Conservation (phyloP, 2,888 invertebrate genomes). For the Rhyacophila evoluta region DNA sequence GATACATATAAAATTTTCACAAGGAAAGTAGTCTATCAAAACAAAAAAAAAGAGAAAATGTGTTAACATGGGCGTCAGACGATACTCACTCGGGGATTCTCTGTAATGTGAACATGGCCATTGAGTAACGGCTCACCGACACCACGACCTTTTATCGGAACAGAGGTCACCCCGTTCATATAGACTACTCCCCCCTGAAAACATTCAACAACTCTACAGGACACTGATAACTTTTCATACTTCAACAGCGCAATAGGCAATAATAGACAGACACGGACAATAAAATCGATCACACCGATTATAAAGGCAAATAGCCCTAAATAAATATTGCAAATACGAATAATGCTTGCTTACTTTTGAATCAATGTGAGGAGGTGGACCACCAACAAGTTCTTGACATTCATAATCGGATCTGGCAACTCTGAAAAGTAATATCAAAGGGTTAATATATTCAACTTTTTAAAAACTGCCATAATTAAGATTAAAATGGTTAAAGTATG, state of each 20-base stretch:
- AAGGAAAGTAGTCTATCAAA: not conserved
- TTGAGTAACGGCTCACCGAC: slow-evolving; percentile 69
- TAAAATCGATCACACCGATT: no score
- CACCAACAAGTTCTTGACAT: slow-evolving; percentile 50
- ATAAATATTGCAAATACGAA: not conserved
- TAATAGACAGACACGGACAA: no score
- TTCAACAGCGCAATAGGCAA: no score
- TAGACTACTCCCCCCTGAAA: slow-evolving; percentile 52
- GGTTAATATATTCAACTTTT: no score
- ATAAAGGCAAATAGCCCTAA: no score
- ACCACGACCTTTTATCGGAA: slow-evolving; percentile 60
- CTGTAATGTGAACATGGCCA: slow-evolving; percentile 74
- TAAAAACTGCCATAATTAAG: no score
- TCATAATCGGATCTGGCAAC: slow-evolving; percentile 51
- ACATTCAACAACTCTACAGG: slow-evolving; percentile 17
- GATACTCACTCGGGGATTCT: slow-evolving; percentile 75
- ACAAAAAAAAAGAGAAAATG: not conserved
- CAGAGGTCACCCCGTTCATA: slow-evolving; percentile 50
- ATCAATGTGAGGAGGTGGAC: slow-evolving; percentile 41
- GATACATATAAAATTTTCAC: no score
- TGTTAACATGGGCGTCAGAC: not conserved
- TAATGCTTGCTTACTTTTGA: slow-evolving; percentile 44
- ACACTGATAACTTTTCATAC: not conserved
- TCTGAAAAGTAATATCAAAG: slow-evolving; percentile 33
- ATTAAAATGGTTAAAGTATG: no score